These are phyloP conservation scores for Teinopalpus imperialis DNA, from an alignment of 2,888 invertebrate genomes.

Conservation along the genomic window DNA sequence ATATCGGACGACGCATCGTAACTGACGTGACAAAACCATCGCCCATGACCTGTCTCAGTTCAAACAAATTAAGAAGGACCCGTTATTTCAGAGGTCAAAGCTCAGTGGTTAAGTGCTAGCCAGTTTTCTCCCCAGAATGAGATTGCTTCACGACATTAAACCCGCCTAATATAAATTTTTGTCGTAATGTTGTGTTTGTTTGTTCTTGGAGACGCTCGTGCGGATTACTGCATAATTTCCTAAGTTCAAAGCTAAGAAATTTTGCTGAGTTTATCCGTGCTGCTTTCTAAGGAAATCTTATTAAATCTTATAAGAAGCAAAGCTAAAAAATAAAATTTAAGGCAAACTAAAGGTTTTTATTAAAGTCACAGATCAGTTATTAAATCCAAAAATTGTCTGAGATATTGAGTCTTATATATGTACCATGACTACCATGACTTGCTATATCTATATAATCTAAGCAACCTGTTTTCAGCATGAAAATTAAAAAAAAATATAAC, in stretches of 20 bases:
- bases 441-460: too few relatives aligned
- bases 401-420: too few relatives aligned
- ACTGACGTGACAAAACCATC: slow-evolving; percentile 58
- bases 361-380: too few relatives aligned
- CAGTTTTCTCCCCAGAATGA: slow-evolving; percentile 71
- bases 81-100: slow-evolving; percentile 45
- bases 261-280: slow-evolving; percentile 33
- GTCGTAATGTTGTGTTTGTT: slow-evolving; percentile 64
- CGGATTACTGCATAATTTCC: slow-evolving; percentile 56
- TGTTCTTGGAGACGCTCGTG: slow-evolving; percentile 46
- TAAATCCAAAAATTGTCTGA: too few relatives aligned
- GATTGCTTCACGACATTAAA: slow-evolving; percentile 78
- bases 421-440: too few relatives aligned
- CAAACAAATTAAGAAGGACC: slow-evolving; percentile 31
- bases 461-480: too few relatives aligned
- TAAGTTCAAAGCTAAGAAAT: slow-evolving; percentile 51
- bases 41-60: slow-evolving; percentile 41
- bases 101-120: slow-evolving; percentile 49
- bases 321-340: too few relatives aligned
- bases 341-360: not conserved
- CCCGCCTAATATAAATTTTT: slow-evolving; percentile 77
- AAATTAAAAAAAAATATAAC: too few relatives aligned
- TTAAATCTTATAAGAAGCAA: too few relatives aligned
- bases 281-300: slow-evolving; percentile 38
- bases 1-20: slow-evolving; percentile 66